These are phyloP conservation scores for Nemopilema nomurai DNA, from an alignment of 30 jellyfish, hydroid and myxozoan genomes.

Conservation along the genomic window DNA sequence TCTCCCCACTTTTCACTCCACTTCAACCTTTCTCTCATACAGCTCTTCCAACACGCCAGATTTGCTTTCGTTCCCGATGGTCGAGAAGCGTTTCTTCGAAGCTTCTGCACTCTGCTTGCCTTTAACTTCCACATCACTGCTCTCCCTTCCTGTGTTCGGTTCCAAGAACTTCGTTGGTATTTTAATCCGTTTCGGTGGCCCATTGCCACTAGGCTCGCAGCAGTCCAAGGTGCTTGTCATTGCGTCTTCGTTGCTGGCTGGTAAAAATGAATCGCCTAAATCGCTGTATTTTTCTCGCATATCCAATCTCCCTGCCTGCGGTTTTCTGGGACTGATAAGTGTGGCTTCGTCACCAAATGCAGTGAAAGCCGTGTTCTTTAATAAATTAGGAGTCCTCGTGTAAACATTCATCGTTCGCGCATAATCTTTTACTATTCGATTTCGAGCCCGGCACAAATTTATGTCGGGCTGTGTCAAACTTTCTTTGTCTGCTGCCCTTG, in stretches of 20 bases:
- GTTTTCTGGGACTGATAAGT: conserved; percentile 33
- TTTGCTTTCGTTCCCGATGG: not conserved
- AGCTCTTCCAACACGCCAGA: not conserved
- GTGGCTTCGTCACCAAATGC: conserved; percentile 27
- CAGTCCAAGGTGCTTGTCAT: not conserved
- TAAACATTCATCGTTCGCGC: conserved; percentile 31
- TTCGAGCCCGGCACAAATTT: not conserved
- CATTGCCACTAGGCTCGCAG: not conserved
- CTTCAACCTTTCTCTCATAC: not conserved
- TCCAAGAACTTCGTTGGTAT: conserved; percentile 38
- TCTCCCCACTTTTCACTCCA: not conserved
- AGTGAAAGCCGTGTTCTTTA: conserved; percentile 23
- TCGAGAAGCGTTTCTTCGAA: not conserved
- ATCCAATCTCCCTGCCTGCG: conserved; percentile 16
- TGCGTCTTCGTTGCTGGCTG: conserved; percentile 7
- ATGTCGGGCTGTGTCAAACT: not conserved
- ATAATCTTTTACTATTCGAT: not conserved
- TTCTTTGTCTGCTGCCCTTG: not conserved
- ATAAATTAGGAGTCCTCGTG: conserved; percentile 40
- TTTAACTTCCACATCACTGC: not conserved
- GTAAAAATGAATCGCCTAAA: conserved; percentile 41
- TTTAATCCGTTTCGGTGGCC: conserved; percentile 26
- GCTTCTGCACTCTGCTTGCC: not conserved
- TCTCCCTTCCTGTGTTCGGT: conserved; percentile 12
- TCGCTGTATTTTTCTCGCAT: conserved; percentile 15